Base-by-base conservation (phyloP, 1,140 invertebrate species). In the Drosophila funebris region DNA sequence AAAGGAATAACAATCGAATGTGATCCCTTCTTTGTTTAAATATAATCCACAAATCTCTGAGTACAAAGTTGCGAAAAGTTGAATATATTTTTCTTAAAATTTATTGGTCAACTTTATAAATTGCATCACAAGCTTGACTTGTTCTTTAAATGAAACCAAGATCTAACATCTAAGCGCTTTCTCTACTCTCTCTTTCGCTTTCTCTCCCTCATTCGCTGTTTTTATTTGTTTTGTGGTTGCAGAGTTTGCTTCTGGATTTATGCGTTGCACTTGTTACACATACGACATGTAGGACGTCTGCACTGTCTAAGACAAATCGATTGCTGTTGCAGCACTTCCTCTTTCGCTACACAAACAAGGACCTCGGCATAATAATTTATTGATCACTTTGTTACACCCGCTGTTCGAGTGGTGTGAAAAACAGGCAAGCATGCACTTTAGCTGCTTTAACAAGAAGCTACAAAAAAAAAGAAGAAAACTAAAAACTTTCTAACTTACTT, bases 251-350 rank as follows among this genome's bases (percentile, higher is more conserved):
- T 41, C 62, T 61, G 44, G 39, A 82, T 82, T 82, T 82, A 82
- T 82, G 78, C 66, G 78, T 58, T 57, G 43, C 78, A 77, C 69
- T 82, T 82, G 78, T 82, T 82, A 82, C 78, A 70, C 78, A 82
- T 77, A 82, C 78, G 78, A 77, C 78, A 77, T 58, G 78, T 52
- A 62, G 78, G 63, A 70, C 73, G 63, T 73, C 46, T 41, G 53
- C 64, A 57, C 41, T 43, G 69, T 58, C 78, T 29, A 82, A 81
- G 78, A 82, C 78, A 81, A 77, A 81, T 81, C 78, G 78, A 81
- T 82, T 73, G 60, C 63, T 58, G 63, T 70, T 61, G 48, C 39
- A 37, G 52, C 29, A 48, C 18, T 20, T 63, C 18, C 27, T 64
- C 11, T 63, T 33, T 68, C 46, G 31, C 67, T 43, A 48, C 69